A percentile compares a stretch with the other conserved stretches of the same genome.
Conservation (phyloP, 2,797 vertebrate species). For the Microcaecilia unicolor region DNA sequence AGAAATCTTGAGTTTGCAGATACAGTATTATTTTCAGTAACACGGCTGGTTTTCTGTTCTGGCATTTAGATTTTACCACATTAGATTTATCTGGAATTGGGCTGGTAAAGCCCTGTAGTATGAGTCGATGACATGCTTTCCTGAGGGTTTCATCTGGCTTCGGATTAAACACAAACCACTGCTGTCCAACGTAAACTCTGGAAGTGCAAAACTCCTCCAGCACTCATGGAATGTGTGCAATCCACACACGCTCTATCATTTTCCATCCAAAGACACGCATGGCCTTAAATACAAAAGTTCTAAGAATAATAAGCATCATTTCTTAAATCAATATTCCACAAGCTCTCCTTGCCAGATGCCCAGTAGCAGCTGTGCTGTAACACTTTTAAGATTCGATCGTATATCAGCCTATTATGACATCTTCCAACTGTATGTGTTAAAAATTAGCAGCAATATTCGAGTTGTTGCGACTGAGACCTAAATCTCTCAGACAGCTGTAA, state of each 20-base stretch:
- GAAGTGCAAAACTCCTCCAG: no score
- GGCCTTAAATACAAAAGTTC: neutral
- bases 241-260: neutral
- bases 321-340: neutral
- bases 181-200: no score
- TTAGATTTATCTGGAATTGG: no score
- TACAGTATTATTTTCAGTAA: no score
- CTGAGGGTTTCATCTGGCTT: no score
- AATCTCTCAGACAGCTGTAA: conserved; percentile 57
- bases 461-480: conserved; percentile 28
- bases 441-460: conserved; percentile 42
- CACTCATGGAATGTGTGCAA: no score
- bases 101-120: no score
- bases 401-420: conserved; percentile 29
- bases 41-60: no score
- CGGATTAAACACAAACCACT: no score
- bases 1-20: no score
- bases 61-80: no score
- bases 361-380: conserved; percentile 34
- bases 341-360: conserved; percentile 10
- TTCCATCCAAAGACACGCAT: rapidly evolving
- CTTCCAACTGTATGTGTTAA: conserved; percentile 43
- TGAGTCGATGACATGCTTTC: no score
- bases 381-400: conserved; percentile 10
- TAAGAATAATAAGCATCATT: conserved; percentile 8